Evolutionary conservation across 2,888 invertebrate species (phyloP), one percentile per base, ranked within the genome.

Genomic region (Octodonta nipae): DNA sequence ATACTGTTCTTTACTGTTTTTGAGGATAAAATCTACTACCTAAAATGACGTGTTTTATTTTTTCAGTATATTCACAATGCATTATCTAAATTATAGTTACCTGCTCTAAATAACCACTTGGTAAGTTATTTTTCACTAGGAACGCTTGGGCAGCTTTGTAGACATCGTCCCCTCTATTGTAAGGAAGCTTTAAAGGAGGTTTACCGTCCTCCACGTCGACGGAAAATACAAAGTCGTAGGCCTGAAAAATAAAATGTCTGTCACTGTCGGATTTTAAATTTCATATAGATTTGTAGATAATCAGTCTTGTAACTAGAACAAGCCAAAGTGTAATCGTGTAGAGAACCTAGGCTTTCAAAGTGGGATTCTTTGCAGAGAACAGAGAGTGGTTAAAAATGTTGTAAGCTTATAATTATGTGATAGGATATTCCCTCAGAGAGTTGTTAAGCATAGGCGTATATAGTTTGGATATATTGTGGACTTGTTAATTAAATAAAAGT

Each of bases 161-260:
- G 0, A 93, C 91, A 63, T 96, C 92, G 45, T 96, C 87, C 12
- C 71, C 75, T 37, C 70, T 71, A 61, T 96, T 92, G 58, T 80
- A 96, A 0, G 93, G 92, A 41, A 96, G 65, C 58, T 95, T 91
- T 11, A 93, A 65, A 0, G 88, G 76, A 0, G 87, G 86, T 28
- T 75, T 75, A 1, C 84, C 87, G 52, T 92, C 92, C 52, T 91
- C 85, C 33, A 95, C 80, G 50, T 93, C 93, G n/a, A 96, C 88
- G 43, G 77, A 81, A 60, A 96, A 95, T 15, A 95, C 92, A 62
- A 75, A 93, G 64, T 96, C 96, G 55, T 92, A 96, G 51, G 87
- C 82, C 68, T 73, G 48, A 35, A 54, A 33, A 14, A 34, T 26
- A 20, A 16, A 16, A 27, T 26, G 15, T 13, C n/a, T n/a, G n/a